Evolutionary conservation across 35 echinoderm and acorn worm species (phyloP).

Genomic region (Heliocidaris erythrogramma): DNA sequence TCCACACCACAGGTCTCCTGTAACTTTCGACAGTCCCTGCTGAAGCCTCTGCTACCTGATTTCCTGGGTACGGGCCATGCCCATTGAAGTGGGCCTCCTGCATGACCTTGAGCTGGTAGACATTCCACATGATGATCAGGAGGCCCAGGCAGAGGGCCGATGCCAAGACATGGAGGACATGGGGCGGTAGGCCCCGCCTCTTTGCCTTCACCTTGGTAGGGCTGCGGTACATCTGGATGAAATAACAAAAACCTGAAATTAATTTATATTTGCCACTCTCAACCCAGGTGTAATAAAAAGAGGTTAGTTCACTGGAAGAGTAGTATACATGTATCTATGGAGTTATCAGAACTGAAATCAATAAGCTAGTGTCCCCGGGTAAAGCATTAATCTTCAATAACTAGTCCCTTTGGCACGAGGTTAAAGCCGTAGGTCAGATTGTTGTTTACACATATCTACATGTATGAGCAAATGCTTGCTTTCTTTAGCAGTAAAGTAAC

Average conservation of each 20-base stretch:
- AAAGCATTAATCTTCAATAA: too few relatives aligned
- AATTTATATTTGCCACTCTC: neutral
- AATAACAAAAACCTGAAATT: neutral
- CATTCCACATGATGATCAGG: slow-evolving; percentile 82
- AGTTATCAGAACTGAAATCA: too few relatives aligned
- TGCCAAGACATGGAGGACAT: slow-evolving; percentile 53
- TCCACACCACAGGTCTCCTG: slow-evolving; percentile 65
- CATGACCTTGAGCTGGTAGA: slow-evolving; percentile 74
- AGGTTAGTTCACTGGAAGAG: too few relatives aligned
- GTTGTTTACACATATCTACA: too few relatives aligned
- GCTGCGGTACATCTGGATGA: neutral
- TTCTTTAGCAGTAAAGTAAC: too few relatives aligned
- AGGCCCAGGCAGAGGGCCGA: slow-evolving; percentile 66
- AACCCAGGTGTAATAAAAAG: too few relatives aligned
- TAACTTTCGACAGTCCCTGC: neutral
- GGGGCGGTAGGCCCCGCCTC: slow-evolving; percentile 13
- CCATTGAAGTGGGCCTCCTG: slow-evolving; percentile 68
- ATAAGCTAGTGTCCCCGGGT: too few relatives aligned
- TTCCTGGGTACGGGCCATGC: slow-evolving; percentile 18
- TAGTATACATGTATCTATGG: too few relatives aligned
- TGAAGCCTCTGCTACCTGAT: neutral
- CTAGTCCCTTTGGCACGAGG: too few relatives aligned
- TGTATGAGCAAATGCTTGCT: too few relatives aligned
- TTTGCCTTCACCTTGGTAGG: neutral
- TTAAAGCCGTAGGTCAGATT: too few relatives aligned